Conservation (phyloP, 2,888 invertebrate genomes). For the Luperina nickerlii region DNA sequence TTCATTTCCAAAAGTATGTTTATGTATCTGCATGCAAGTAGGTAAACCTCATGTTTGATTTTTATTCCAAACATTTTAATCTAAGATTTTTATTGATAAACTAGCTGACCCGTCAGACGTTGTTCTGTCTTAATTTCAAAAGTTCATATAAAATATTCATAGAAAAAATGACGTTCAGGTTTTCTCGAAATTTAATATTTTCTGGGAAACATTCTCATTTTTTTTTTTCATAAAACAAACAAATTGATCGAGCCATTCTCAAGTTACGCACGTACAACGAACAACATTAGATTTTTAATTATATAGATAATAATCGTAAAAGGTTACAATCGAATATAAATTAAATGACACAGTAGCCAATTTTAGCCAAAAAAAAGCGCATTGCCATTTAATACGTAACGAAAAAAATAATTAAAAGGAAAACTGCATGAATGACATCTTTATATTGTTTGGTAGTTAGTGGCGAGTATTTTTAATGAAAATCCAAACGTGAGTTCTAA, state of each 20-base stretch:
- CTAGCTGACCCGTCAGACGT: neutral
- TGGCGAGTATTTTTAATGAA: neutral
- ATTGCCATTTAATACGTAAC: neutral
- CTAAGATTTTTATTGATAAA: neutral
- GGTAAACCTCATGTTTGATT: neutral
- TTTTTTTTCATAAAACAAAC: neutral
- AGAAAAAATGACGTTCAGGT: too few species aligned
- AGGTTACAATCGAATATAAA: neutral
- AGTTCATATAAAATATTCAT: neutral
- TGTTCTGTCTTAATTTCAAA: neutral
- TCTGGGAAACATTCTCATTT: too few species aligned
- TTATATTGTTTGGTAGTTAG: neutral
- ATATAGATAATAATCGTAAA: constrained; percentile 1
- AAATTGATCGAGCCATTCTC: neutral
- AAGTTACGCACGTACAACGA: neutral
- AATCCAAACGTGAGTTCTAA: neutral
- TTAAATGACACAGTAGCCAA: neutral
- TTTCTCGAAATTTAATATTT: too few species aligned
- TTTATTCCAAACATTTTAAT: neutral
- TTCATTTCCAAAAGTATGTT: neutral
- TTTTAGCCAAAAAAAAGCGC: neutral
- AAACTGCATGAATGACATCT: neutral
- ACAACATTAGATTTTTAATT: neutral
- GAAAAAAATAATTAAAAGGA: neutral
- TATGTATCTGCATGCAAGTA: neutral